phyloP scores from a whole-genome alignment of 2,797 vertebrate genomes.

The Salarias fasciatus region DNA sequence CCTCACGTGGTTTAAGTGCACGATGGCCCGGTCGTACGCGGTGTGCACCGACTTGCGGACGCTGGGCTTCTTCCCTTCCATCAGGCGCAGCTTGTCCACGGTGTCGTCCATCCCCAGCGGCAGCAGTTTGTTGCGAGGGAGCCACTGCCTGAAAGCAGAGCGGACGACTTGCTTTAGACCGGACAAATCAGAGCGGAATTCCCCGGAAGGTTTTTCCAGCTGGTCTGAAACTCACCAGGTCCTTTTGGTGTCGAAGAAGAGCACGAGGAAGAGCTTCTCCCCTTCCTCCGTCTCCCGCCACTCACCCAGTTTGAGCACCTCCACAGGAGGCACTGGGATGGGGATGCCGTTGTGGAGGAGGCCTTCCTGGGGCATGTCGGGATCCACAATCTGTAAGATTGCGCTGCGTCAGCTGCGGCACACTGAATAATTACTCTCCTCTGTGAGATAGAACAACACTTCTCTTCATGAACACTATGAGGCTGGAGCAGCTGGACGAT shows the following conservation, averaged over 20 bases:
- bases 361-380: conserved; percentile 96
- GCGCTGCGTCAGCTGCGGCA: conserved; percentile 21
- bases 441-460: no score
- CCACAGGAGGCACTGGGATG: conserved; percentile 95
- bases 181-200: no score
- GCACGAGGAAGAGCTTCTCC: conserved; percentile 95
- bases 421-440: conserved; percentile 2
- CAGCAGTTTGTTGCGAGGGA: conserved; percentile 92
- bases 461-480: no score
- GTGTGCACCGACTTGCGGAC: conserved; percentile 98
- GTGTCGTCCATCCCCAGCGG: conserved; percentile 94
- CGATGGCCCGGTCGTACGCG: conserved; percentile 95
- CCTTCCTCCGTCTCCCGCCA: conserved; percentile 88
- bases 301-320: conserved; percentile 94
- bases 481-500: no score
- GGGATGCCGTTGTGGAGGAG: conserved; percentile 97
- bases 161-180: no score
- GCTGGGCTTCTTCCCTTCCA: conserved; percentile 97
- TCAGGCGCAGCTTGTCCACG: conserved; percentile 94
- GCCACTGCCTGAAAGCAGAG: conserved; percentile 91
- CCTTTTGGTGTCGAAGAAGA: conserved; percentile 99
- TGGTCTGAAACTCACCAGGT: conserved; percentile 89
- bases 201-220: no score
- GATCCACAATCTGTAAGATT: conserved; percentile 91
- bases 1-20: conserved; percentile 92